A percentile compares a stretch with the other conserved stretches of the same genome.
Evolutionary conservation across 2,888 invertebrate species (phyloP).

Genomic region (Eledone cirrhosa): DNA sequence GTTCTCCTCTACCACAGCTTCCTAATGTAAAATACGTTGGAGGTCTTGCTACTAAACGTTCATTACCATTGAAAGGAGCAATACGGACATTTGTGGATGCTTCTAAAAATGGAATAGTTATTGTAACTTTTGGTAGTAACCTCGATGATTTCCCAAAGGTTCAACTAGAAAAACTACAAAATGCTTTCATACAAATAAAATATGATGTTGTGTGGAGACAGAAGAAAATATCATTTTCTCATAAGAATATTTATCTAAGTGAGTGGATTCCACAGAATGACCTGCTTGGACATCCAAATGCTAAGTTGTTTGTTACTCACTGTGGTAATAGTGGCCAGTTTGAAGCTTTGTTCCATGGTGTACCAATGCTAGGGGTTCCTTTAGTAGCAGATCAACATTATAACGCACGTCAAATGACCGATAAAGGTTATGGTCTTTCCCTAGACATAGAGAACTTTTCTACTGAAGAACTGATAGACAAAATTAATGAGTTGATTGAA

Average conservation of each 20-base stretch:
- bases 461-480: background rate
- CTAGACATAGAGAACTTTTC: background rate
- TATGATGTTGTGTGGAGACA: slow-evolving; percentile 5
- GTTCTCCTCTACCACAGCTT: slow-evolving; percentile 33
- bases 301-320: slow-evolving; percentile 41
- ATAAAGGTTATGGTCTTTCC: background rate
- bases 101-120: slow-evolving; percentile 35
- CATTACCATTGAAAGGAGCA: slow-evolving; percentile 31
- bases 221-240: background rate
- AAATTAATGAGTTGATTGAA: background rate
- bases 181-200: slow-evolving; percentile 33
- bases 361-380: slow-evolving; percentile 43
- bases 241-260: slow-evolving; percentile 23
- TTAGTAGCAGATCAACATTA: slow-evolving; percentile 39
- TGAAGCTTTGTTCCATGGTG: slow-evolving; percentile 43
- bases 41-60: slow-evolving; percentile 34
- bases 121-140: slow-evolving; percentile 39
- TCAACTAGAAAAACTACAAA: slow-evolving; percentile 31
- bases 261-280: slow-evolving; percentile 42
- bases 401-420: slow-evolving; percentile 28
- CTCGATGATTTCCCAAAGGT: slow-evolving; percentile 33
- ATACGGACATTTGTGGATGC: slow-evolving; percentile 33
- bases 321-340: slow-evolving; percentile 43
- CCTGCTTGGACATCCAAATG: slow-evolving; percentile 38
- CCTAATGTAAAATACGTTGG: slow-evolving; percentile 36